Evolutionary conservation across 2,113 vertebrate species (phyloP), one percentile per base, ranked within the genome.

Genomic region (Electrona antarctica): DNA sequence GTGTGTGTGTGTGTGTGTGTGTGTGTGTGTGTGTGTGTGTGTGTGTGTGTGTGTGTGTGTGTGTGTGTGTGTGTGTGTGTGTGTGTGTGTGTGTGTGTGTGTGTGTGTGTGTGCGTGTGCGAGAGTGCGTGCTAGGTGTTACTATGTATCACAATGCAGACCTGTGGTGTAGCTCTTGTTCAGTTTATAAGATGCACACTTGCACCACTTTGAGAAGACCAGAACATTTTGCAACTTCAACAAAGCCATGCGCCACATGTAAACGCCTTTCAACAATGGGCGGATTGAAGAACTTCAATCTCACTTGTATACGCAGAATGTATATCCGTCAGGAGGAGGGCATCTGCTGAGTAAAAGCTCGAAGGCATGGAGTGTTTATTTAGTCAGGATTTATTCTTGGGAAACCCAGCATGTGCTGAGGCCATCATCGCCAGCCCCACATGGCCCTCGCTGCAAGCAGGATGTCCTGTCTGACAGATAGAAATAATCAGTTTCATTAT

Each of bases 361-460:
- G 45, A 64, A 79, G 76, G 73, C 29, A 67, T n/a, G 11, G 13
- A 63, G 47, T 86, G 64, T 85, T 85, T 84, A 80, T 86, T 75
- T 77, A 80, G 69, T 76, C 58, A 74, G 48, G 65, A 14, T 69
- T 82, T 58, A 68, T 77, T 77, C 65, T 77, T 64, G 47, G 54
- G 61, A 77, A 77, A 69, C 60, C 51, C 68, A 73, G 74, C 87
- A 88, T 87, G 81, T 89, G 90, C 80, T 78, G 81, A 86, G 79
- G 75, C 82, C 81, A 84, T 90, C 82, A 85, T 64, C 49, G 1
- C 29, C 51, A 51, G 65, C 63, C 64, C 54, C 79, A 79, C 69
- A 82, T 77, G 74, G 75, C 75, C 70, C 64, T 45, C 52, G 7
- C 67, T 66, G 71, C 62, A 64, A 66, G 79, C 77, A 85, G 83